Evolutionary conservation across 2,888 invertebrate species (phyloP).

Genomic region (Parnassius mnemosyne): DNA sequence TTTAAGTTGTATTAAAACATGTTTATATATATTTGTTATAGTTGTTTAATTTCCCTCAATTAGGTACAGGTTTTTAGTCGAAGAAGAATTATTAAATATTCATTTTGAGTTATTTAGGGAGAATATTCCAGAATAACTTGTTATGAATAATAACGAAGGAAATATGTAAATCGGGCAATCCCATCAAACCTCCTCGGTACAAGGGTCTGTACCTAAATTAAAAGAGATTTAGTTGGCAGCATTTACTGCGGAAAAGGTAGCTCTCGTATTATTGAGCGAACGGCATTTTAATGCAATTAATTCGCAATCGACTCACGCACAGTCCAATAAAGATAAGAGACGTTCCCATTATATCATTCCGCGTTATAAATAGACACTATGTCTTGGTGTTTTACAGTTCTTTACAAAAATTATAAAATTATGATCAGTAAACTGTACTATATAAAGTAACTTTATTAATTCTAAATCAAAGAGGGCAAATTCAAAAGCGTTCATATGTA

Average conservation of each 20-base stretch:
- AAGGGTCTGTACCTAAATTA: conserved; percentile 17
- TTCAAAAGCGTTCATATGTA: no score
- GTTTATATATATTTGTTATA: no score
- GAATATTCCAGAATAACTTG: conserved; percentile 18
- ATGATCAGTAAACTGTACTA: no score
- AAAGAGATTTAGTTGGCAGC: conserved; percentile 19
- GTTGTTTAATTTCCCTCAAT: no score
- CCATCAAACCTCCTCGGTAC: conserved; percentile 24
- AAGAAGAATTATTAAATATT: conserved; percentile 8
- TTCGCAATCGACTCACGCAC: conserved; percentile 17
- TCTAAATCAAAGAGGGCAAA: no score
- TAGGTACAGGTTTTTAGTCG: no score
- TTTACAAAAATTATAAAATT: no score
- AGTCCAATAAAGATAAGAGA: background rate
- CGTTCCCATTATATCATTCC: background rate
- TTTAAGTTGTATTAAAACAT: no score
- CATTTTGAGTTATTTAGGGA: conserved; percentile 6
- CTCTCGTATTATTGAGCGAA: background rate
- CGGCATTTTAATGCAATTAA: conserved; percentile 23
- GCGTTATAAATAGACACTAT: background rate
- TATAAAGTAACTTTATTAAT: no score
- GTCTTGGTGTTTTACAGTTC: no score
- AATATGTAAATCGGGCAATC: conserved; percentile 30
- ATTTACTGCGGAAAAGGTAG: conserved; percentile 6
- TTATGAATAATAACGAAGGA: conserved; percentile 22